Conservation (phyloP, 2,888 invertebrate genomes). For the Girardia tigrina region DNA sequence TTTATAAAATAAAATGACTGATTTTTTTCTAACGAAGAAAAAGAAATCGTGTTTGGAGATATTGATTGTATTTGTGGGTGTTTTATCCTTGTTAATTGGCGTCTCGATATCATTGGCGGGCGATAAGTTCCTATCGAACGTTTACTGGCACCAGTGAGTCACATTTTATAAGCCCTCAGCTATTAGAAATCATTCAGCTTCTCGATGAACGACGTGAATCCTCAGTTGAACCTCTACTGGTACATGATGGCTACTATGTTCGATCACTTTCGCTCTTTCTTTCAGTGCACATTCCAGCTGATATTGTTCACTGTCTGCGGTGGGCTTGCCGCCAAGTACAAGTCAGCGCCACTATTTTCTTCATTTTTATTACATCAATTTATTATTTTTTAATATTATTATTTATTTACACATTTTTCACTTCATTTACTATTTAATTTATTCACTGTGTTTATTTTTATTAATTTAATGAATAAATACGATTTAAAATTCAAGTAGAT, state of each 20-base stretch:
- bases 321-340: no score
- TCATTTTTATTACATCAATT: no score
- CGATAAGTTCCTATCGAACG: neutral
- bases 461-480: no score
- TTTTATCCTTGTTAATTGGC: neutral
- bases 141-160: neutral
- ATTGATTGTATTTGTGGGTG: neutral
- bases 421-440: no score
- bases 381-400: no score
- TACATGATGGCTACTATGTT: slow-evolving; percentile 19
- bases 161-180: neutral
- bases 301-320: neutral
- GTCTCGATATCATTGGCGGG: neutral
- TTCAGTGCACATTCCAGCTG: neutral
- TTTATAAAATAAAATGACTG: neutral
- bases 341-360: no score
- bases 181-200: neutral
- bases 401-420: no score
- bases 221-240: slow-evolving; percentile 3
- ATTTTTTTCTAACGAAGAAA: neutral
- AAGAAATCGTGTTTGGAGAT: neutral
- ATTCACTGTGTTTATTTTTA: no score
- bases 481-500: no score
- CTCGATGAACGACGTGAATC: neutral
- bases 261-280: neutral